Evolutionary conservation across 2,797 vertebrate species (phyloP).

Genomic region (Smutsia gigantea): DNA sequence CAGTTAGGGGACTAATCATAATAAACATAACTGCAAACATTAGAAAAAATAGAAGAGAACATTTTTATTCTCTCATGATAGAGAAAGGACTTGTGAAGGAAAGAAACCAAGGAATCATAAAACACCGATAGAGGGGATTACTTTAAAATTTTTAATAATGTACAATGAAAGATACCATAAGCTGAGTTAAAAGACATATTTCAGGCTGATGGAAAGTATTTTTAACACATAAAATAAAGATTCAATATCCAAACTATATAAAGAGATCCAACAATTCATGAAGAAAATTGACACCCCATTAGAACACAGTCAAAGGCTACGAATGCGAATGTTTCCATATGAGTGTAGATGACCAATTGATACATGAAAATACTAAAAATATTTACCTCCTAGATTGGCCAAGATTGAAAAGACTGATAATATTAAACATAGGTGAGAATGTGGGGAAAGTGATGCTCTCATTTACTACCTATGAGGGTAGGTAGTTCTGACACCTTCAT

Average conservation of each 20-base stretch:
- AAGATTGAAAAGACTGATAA: neutral
- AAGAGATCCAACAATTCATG: neutral
- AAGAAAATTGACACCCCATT: neutral
- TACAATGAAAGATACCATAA: neutral
- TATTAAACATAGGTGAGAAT: constrained; percentile 15
- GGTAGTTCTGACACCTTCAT: neutral
- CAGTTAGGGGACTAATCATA: neutral
- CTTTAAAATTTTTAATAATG: neutral
- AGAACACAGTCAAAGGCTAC: neutral
- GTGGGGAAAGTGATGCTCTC: neutral
- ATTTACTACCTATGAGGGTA: neutral
- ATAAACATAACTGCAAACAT: neutral
- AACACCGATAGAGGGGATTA: neutral
- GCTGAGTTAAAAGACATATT: constrained; percentile 28
- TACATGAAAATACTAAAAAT: neutral
- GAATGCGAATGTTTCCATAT: neutral
- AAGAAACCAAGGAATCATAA: neutral
- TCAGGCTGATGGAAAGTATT: neutral
- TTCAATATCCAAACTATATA: neutral
- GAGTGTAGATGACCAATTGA: neutral
- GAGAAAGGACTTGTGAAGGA: neutral
- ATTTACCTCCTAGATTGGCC: neutral
- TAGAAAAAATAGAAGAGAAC: neutral
- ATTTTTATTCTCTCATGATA: neutral
- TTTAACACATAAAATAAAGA: neutral